Base-by-base conservation (phyloP, 2,888 invertebrate species). In the Sthenelais limicola region DNA sequence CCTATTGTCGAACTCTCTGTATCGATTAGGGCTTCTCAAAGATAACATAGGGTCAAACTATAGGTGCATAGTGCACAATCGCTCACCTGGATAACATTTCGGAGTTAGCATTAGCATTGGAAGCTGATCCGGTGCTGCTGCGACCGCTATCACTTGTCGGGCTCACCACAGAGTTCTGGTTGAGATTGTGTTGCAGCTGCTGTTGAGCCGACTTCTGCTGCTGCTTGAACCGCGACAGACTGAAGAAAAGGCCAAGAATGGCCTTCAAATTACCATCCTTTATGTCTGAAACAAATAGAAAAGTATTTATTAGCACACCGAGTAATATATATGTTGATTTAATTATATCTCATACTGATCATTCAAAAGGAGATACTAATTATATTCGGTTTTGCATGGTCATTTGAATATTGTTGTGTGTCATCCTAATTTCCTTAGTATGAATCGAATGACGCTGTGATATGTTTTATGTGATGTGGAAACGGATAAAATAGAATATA, bases 231-330 rank as follows among this genome's bases (percentile, higher is more conserved):
- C 97, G 92, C 69, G 97, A 97, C 70, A 98, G 91, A 76, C 96
- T 95, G 89, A 97, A 98, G 90, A 98, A 96, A 73, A 98, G 91
- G 47, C 96, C 96, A 74, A 98, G 90, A 67, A 98, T 96, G 51
- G 97, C 93, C 90, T 96, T 96, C 83, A 97, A 90, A 88, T 97
- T 95, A 48, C 98, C 98, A 86, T 97, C 94, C 82, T 94, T 92
- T 84, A 98, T 93, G 89, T 98, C 98, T 90, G 82, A 35, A 81
- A 79, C 43, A 52, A 72, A 12, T 24, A 35, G 43, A 43, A 43
- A 43, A 43, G 9, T 9, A 43, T 12, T 12, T 43, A 43, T n/a
- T n/a, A n/a, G n/a, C n/a, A n/a, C n/a, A n/a, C n/a, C n/a, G n/a
- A n/a, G n/a, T n/a, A n/a, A n/a, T n/a, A n/a, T n/a, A n/a, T n/a